Evolutionary conservation across 2,888 invertebrate genomes (phyloP).

Genomic region (Periphyllus acericola): DNA sequence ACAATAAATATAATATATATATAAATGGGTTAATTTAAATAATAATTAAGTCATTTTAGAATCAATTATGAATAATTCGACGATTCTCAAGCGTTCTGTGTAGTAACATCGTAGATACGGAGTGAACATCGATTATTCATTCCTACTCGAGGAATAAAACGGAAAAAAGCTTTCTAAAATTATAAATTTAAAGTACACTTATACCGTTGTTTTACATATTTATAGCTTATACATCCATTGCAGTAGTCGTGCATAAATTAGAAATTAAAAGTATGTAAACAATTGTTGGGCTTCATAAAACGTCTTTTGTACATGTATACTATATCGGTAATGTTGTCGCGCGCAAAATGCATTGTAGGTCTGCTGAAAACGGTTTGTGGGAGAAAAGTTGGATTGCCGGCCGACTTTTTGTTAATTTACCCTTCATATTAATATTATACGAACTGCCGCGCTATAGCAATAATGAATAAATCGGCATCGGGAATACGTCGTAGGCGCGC

Average conservation of each 20-base stretch:
- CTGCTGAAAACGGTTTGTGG: not conserved
- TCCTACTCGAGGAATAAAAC: not conserved
- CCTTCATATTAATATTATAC: not conserved
- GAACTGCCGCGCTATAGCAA: not conserved
- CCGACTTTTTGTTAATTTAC: not conserved
- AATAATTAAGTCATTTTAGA: slow-evolving; percentile 26
- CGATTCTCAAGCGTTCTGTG: slow-evolving; percentile 7
- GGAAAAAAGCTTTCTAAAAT: slow-evolving; percentile 37
- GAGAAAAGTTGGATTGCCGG: not conserved
- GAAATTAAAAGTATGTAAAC: slow-evolving; percentile 42
- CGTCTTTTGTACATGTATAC: no score
- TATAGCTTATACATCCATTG: slow-evolving; percentile 4
- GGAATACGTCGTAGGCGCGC: not conserved
- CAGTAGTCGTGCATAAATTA: slow-evolving; percentile 37
- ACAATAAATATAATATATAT: no score
- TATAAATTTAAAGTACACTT: slow-evolving; percentile 18
- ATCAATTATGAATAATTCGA: slow-evolving; percentile 28
- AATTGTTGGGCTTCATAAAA: slow-evolving; percentile 8
- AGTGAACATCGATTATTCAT: not conserved
- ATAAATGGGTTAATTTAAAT: not conserved
- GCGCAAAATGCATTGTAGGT: not conserved
- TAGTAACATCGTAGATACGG: not conserved
- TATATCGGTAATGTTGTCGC: not conserved
- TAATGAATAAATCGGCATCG: not conserved
- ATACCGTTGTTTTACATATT: slow-evolving; percentile 36